Evolutionary conservation across 2,797 vertebrate species (phyloP), one percentile per base, ranked within the genome.

Genomic region (Hippocampus kuda): DNA sequence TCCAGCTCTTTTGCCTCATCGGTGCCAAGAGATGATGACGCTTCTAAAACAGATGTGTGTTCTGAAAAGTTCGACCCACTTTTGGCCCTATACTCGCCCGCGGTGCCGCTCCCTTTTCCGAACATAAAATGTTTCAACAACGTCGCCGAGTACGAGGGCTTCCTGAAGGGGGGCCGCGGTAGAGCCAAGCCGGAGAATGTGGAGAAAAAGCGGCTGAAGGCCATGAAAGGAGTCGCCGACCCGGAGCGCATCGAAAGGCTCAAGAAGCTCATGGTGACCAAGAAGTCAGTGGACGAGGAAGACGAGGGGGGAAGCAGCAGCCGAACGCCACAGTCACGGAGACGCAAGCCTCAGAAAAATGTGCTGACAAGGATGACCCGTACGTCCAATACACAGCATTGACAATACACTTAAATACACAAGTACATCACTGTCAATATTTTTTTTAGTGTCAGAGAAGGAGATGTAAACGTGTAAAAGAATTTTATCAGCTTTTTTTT

Each of bases 311-410:
- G 22, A 13, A 53, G 42, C 41, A 78, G 79, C 69, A 79, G 81
- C 68, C 71, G 74, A 34, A 62, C 69, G 0, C 80, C 72, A 72
- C 75, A 77, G 72, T 72, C 67, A 1, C 78, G 79, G 64, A 77
- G 81, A 75, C 74, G 79, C 41, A 92, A 85, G 77, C 77, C 86
- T 0, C 88, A 86, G 30, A 94, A 93, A 66, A 98, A 98, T 70
- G 94, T 98, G 74, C 91, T 98, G 67, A 96, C 94, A 1, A 88
- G 94, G 84, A 98, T 98, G 96, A 78, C 93, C 51, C 49, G 95
- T 98, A 93, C 88, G 91, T 91, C 62, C 20, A 70, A 22, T n/a
- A 8, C 66, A 10, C 20, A 41, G 5, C 53, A 56, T 54, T 51
- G 49, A 61, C n/a, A 59, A 6, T 16, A 60, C 59, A 60, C 59